Percentiles rank a stretch among this genome's conserved stretches.
Evolutionary conservation across 2,888 invertebrate species (phyloP).

Genomic region (Nemotelus pantherinus): DNA sequence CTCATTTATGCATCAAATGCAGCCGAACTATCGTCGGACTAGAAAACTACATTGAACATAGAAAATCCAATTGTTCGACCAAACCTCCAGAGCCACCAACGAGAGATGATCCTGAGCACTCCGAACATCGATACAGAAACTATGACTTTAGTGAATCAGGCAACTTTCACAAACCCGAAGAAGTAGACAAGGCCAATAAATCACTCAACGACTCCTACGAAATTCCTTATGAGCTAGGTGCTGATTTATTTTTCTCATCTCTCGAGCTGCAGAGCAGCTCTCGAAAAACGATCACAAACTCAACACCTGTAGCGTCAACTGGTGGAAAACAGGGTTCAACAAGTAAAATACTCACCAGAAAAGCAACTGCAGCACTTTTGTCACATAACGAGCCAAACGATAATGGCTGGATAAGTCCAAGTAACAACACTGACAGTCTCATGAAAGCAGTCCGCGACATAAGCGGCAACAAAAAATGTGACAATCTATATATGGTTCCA

Average conservation of each 20-base stretch:
- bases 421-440: constrained; percentile 63
- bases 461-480: constrained; percentile 70
- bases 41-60: constrained; percentile 86
- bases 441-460: constrained; percentile 75
- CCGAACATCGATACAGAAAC: constrained; percentile 58
- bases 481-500: constrained; percentile 60
- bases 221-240: constrained; percentile 73
- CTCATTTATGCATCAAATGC: constrained; percentile 89
- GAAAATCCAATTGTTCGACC: constrained; percentile 73
- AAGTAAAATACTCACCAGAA: constrained; percentile 65
- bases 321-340: constrained; percentile 58
- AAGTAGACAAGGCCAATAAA: constrained; percentile 60
- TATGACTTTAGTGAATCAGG: constrained; percentile 58
- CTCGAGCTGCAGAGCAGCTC: constrained; percentile 80
- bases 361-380: constrained; percentile 63
- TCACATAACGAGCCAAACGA: constrained; percentile 60
- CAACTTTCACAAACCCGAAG: constrained; percentile 48
- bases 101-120: constrained; percentile 55
- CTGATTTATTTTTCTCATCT: constrained; percentile 88
- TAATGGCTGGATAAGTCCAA: constrained; percentile 59
- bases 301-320: constrained; percentile 51
- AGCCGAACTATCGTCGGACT: constrained; percentile 83
- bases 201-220: constrained; percentile 63
- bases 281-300: constrained; percentile 59
- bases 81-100: constrained; percentile 57